Evolutionary conservation across 1,140 invertebrate genomes (phyloP).

Genomic region (Luehdorfia chinensis): DNA sequence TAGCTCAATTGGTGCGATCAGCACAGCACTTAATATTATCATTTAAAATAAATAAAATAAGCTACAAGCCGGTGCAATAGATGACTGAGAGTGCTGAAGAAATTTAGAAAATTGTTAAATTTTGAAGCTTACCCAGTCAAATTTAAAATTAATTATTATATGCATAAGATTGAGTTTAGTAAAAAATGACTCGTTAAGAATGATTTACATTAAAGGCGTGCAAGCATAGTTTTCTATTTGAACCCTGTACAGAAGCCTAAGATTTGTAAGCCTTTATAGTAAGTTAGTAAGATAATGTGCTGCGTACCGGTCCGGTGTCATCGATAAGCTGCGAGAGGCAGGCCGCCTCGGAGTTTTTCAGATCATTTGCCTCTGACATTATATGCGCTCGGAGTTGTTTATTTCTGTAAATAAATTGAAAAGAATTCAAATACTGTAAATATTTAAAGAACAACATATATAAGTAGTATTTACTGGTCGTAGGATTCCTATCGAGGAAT

Average conservation of each 20-base stretch:
- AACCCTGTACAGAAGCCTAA: conserved; percentile 32
- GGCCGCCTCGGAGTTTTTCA: conserved; percentile 62
- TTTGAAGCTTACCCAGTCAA: too few species aligned
- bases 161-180: too few species aligned
- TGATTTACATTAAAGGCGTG: too few species aligned
- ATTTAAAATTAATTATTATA: too few species aligned
- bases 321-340: conserved; percentile 62
- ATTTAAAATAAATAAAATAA: not conserved
- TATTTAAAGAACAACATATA: conserved; percentile 14
- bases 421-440: not conserved
- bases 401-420: conserved; percentile 80
- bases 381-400: conserved; percentile 86
- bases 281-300: conserved; percentile 19
- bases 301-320: conserved; percentile 61
- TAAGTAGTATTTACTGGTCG: too few species aligned
- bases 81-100: not conserved
- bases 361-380: conserved; percentile 79
- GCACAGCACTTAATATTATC: not conserved
- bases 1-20: not conserved
- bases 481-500: too few species aligned
- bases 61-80: not conserved
- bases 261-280: conserved; percentile 23
- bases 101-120: not conserved
- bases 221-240: not conserved
- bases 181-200: too few species aligned